phyloP scores from a whole-genome alignment of 2,113 vertebrate genomes.

The Calyptomena viridis region DNA sequence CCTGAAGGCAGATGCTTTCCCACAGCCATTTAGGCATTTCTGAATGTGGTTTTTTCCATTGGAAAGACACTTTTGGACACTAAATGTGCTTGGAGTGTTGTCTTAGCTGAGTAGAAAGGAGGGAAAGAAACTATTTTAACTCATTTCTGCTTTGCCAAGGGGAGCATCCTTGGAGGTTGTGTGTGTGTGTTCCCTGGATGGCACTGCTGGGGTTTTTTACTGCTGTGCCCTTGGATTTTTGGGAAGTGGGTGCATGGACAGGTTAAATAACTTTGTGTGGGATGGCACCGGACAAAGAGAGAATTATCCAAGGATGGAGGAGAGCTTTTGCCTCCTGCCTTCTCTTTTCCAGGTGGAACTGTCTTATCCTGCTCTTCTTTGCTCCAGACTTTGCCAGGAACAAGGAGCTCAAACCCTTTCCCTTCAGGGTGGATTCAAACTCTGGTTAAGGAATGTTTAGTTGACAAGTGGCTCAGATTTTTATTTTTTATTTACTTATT shows the following conservation, averaged over 20 bases:
- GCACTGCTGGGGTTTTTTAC: background rate
- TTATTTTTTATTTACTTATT: too few relatives aligned
- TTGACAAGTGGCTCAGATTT: background rate
- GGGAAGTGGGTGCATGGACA: background rate
- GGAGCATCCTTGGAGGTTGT: background rate
- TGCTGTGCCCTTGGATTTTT: background rate
- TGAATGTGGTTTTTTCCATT: background rate
- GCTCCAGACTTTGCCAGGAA: background rate
- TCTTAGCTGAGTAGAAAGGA: background rate
- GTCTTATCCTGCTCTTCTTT: background rate
- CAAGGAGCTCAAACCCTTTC: background rate
- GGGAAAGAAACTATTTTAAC: background rate
- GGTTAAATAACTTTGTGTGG: background rate
- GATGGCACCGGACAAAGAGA: background rate
- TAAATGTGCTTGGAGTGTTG: background rate
- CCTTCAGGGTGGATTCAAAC: background rate
- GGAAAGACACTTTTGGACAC: background rate
- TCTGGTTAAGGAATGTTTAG: background rate
- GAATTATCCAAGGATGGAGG: background rate
- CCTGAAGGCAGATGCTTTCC: constrained; percentile 13
- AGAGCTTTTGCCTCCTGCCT: background rate
- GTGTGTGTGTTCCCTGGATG: background rate
- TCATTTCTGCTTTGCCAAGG: background rate
- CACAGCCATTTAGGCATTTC: constrained; percentile 5
- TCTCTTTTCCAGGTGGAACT: background rate